Percentiles rank a stretch among this genome's conserved stretches.
Evolutionary conservation across 2,888 invertebrate genomes (phyloP).

Genomic region (Fragum fragum): DNA sequence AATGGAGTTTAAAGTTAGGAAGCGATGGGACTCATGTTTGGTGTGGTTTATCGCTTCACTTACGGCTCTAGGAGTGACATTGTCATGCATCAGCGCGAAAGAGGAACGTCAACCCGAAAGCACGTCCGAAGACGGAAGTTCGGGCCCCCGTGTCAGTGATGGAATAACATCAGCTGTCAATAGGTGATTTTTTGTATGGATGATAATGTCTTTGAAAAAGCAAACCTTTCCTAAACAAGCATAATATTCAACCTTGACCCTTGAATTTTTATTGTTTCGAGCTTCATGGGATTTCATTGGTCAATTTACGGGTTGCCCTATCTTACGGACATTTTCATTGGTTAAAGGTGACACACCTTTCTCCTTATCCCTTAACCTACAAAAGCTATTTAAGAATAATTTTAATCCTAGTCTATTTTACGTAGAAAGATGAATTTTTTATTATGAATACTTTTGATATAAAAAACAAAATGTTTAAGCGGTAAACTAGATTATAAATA

Average conservation of each 20-base stretch:
- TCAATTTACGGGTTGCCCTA: background rate
- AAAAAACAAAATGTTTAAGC: no score
- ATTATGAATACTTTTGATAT: no score
- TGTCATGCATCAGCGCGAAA: conserved; percentile 61
- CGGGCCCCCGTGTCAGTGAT: background rate
- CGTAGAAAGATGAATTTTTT: no score
- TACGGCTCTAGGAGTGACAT: conserved; percentile 69
- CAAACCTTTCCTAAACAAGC: background rate
- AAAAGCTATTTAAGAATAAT: no score
- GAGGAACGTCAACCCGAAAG: conserved; percentile 36
- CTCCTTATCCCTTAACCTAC: no score
- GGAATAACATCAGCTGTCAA: background rate
- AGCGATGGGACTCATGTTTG: conserved; percentile 73
- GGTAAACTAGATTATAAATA: no score
- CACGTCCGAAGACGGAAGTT: background rate
- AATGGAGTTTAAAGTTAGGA: conserved; percentile 55
- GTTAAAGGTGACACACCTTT: conserved; percentile 28
- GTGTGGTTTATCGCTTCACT: conserved; percentile 73
- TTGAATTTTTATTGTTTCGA: background rate
- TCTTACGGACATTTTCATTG: conserved; percentile 12
- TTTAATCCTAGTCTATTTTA: no score
- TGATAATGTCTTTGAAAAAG: background rate
- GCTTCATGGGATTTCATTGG: background rate
- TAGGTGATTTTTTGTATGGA: background rate
- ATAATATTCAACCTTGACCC: background rate